Evolutionary conservation across 2,113 vertebrate genomes (phyloP), one percentile per base, ranked within the genome.

Genomic region (Atrichornis clamosus): DNA sequence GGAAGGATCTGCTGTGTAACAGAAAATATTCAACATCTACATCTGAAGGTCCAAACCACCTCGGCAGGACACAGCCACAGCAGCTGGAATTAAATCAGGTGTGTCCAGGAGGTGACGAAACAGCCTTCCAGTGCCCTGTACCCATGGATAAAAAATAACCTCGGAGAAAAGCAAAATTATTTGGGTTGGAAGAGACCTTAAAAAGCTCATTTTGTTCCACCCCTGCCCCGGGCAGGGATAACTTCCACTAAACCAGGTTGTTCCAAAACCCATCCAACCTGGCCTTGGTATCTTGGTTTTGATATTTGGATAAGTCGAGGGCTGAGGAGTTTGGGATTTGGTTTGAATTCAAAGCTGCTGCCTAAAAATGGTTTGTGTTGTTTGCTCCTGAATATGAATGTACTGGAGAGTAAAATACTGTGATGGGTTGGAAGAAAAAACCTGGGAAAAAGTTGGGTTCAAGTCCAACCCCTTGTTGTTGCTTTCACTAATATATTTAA

Each of bases 81-180:
- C 5, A 72, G 53, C 2, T 46, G n/a, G 47, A 23, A 58, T 58
- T 28, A 27, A 22, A 35, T 3, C 37, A 39, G 49, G 2, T 5
- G 20, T 6, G n/a, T 2, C 10, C 47, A 46, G 55, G 44, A 35
- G 6, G 0, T n/a, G 23, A 60, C 32, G 3, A 1, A 27, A 22
- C 22, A 84, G 32, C 41, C 37, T 50, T 21, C 41, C 27, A 11
- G 0, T 13, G 47, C 33, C 37, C 7, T 6, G 3, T 0, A 13
- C 8, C 30, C 50, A 20, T 4, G 49, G 30, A 9, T 13, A 35
- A 24, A 65, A 32, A 75, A 19, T 2, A 20, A 3, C n/a, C 42
- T 65, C 12, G n/a, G n/a, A n/a, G 11, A 33, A 5, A 8, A 22
- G 2, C 5, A 39, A 53, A 10, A 33, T 33, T 39, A 18, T 15